A percentile compares a stretch with the other conserved stretches of the same genome.
Conservation (phyloP, 1,140 invertebrate genomes). For the Bombyx mandarina region DNA sequence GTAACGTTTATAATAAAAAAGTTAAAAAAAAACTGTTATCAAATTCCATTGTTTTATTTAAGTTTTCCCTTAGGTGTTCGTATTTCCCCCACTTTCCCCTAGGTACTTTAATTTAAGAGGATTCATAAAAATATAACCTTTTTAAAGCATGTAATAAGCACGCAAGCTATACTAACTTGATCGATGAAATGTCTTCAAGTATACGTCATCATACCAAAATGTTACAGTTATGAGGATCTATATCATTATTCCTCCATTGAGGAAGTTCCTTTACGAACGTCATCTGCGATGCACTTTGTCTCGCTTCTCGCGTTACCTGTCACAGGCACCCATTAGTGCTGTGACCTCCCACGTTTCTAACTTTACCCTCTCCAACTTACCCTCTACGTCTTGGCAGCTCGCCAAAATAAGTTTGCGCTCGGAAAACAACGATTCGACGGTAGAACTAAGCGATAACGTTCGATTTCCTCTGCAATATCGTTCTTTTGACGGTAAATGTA, state of each 20-base stretch:
- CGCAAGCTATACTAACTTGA: too few relatives aligned
- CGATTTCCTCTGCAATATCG: background rate
- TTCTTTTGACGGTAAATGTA: background rate
- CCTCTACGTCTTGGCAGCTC: conserved; percentile 35
- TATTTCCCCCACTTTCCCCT: too few relatives aligned
- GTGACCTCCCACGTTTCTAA: conserved; percentile 52
- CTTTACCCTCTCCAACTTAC: conserved; percentile 55
- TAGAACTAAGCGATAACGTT: background rate
- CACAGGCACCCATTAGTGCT: conserved; percentile 56
- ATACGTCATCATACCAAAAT: too few relatives aligned
- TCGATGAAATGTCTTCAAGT: too few relatives aligned
- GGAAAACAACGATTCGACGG: conserved; percentile 8
- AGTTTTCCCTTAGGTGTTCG: too few relatives aligned
- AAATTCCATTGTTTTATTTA: too few relatives aligned
- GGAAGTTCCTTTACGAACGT: conserved; percentile 32
- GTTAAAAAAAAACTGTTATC: too few relatives aligned
- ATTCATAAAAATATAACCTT: too few relatives aligned
- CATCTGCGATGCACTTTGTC: conserved; percentile 65
- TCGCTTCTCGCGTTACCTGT: conserved; percentile 61
- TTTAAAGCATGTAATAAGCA: too few relatives aligned
- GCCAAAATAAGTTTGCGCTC: conserved; percentile 22
- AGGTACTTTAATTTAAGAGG: too few relatives aligned
- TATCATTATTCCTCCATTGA: conserved; percentile 22
- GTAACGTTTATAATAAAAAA: too few relatives aligned
- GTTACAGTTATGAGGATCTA: background rate